Percentiles rank a stretch among this genome's conserved stretches.
Conservation (phyloP, 2,888 invertebrate species). For the Tricholauxania praeusta region DNA sequence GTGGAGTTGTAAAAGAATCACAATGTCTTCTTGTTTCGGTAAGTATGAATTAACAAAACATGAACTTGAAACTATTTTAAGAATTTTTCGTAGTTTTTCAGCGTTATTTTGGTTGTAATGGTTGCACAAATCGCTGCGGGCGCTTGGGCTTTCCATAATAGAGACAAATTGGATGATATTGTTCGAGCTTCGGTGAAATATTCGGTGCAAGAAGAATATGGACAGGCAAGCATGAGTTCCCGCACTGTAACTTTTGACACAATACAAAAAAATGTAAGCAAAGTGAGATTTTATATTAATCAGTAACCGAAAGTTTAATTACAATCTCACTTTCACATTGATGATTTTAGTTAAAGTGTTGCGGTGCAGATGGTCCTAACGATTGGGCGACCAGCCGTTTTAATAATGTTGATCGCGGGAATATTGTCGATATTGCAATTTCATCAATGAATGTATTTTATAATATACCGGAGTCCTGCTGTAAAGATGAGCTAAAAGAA, state of each 20-base stretch:
- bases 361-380: slow-evolving; percentile 78
- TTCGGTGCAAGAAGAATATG: slow-evolving; percentile 76
- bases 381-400: slow-evolving; percentile 79
- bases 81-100: slow-evolving; percentile 75
- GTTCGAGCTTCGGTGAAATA: slow-evolving; percentile 74
- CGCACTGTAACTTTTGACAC: slow-evolving; percentile 76
- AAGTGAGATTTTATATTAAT: background rate
- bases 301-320: background rate
- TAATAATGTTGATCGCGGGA: slow-evolving; percentile 69
- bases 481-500: slow-evolving; percentile 69
- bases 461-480: slow-evolving; percentile 73
- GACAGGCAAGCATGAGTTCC: slow-evolving; percentile 69
- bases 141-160: slow-evolving; percentile 81
- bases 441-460: slow-evolving; percentile 70
- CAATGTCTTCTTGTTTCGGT: slow-evolving; percentile 82
- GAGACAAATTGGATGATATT: slow-evolving; percentile 75
- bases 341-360: slow-evolving; percentile 76
- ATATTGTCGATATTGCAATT: slow-evolving; percentile 69
- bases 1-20: slow-evolving; percentile 83
- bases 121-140: slow-evolving; percentile 83
- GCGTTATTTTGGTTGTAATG: slow-evolving; percentile 80
- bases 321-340: background rate
- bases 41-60: slow-evolving; percentile 61
- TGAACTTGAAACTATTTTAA: background rate
- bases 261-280: slow-evolving; percentile 74